Base-by-base conservation (phyloP, 2,797 vertebrate species). In the Tragelaphus eurycerus region DNA sequence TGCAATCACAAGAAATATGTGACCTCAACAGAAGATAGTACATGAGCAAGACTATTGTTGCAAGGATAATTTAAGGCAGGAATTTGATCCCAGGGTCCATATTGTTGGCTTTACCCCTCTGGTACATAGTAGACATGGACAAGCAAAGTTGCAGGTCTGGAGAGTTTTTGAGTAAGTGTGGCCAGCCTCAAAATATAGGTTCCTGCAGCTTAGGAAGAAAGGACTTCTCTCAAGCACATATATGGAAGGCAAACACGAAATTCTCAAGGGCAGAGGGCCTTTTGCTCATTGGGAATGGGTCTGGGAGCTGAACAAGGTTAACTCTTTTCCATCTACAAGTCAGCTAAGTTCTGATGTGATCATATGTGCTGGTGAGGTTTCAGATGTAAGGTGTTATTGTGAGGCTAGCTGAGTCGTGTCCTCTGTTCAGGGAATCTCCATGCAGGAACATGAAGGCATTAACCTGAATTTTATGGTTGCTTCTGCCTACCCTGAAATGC, bases 1-100 rank as follows among this genome's bases (percentile, higher is more conserved):
- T 17, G 50, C 57, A 43, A 19, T 29, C 52, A 83, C 15, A 67
- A 86, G 25, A 21, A 48, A 48, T 60, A 25, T 38, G 3, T 46
- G 38, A 81, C 29, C 29, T 62, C 29, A 81, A 7, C 17, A 60
- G 8, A 74, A 7, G 10, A 25, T 25, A 64, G 31, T 34, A 87
- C 31, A 14, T 2, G 2, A 3, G 50, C 3, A 6, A 93, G 7
- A 50, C 8, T 34, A 1, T 1, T 86, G 38, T 21, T 50, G 2
- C 54, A 7, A 60, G 21, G 29, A 2, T 21, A 85, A 81, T 27
- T 60, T 62, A 59, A 95, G 14, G 38, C 38, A 34, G 48, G 17
- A 48, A 57, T 48, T 67, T 64, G 21, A 85, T 46, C 2, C 34
- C 16, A 87, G 8, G 4, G 25, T 6, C 23, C 14, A 38, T 57